Conservation (phyloP, 2,888 invertebrate species). For the Archips crataeganus region DNA sequence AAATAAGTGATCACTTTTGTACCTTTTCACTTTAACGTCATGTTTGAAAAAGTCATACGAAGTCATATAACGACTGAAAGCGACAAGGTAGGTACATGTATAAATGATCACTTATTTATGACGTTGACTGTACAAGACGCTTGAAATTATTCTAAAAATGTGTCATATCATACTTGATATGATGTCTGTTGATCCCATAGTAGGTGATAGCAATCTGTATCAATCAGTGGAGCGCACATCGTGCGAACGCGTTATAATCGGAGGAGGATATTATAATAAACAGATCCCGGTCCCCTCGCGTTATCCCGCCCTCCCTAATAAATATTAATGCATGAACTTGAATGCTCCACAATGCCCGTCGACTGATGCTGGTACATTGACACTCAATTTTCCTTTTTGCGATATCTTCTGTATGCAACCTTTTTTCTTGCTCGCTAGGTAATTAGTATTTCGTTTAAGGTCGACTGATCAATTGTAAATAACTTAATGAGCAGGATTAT, state of each 20-base stretch:
- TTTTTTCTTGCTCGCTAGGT: conserved; percentile 47
- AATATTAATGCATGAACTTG: conserved; percentile 84
- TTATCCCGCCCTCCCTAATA: conserved; percentile 74
- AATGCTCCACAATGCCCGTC: conserved; percentile 71
- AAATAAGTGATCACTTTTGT: too few species aligned
- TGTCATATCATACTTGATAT: too few species aligned
- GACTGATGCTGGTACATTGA: conserved; percentile 83
- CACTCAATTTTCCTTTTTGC: conserved; percentile 79
- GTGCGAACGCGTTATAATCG: conserved; percentile 84
- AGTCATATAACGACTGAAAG: too few species aligned
- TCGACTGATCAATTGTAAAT: conserved; percentile 12
- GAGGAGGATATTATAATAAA: conserved; percentile 84
- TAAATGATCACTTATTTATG: too few species aligned
- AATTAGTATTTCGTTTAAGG: conserved; percentile 43
- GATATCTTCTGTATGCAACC: conserved; percentile 52
- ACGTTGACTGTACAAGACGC: too few species aligned
- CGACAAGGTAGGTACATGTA: too few species aligned
- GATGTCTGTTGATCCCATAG: neutral
- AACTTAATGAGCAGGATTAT: neutral
- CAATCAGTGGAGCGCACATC: conserved; percentile 72
- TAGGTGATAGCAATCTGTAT: conserved; percentile 50
- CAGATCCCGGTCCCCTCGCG: conserved; percentile 78
- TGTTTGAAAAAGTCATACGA: too few species aligned
- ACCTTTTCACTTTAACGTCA: too few species aligned
- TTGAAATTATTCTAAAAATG: too few species aligned